These are phyloP conservation scores for Calephelis virginiensis DNA, from an alignment of 1,140 invertebrate species.

Conservation along the genomic window DNA sequence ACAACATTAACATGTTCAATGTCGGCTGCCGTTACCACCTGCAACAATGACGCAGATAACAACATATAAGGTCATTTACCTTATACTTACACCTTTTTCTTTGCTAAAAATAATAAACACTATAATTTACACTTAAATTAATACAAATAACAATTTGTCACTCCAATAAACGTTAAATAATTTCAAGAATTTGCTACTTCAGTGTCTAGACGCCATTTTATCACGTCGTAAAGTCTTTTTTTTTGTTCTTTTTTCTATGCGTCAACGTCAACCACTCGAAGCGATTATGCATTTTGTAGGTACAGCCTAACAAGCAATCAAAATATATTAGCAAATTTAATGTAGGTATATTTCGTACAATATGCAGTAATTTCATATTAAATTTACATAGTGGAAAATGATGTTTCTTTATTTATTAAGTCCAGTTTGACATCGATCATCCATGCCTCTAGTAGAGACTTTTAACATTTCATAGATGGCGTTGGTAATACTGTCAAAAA, in stretches of 20 bases:
- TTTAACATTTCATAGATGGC: not conserved
- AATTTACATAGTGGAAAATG: too few species aligned
- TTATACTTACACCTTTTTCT: constrained; percentile 54
- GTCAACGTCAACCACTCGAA: not conserved
- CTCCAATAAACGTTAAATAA: constrained; percentile 29
- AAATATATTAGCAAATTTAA: not conserved
- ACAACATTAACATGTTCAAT: constrained; percentile 44
- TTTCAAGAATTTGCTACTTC: constrained; percentile 35
- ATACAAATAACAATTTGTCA: constrained; percentile 29
- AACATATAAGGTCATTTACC: constrained; percentile 24
- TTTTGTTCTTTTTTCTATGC: constrained; percentile 30
- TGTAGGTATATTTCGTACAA: too few species aligned
- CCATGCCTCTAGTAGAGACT: too few species aligned
- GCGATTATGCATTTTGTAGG: not conserved
- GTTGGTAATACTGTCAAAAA: not conserved
- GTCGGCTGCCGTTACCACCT: constrained; percentile 61
- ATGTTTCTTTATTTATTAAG: too few species aligned
- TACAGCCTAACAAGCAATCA: not conserved
- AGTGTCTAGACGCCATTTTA: constrained; percentile 67
- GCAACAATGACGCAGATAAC: constrained; percentile 50
- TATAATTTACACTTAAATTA: constrained; percentile 32
- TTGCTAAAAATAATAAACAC: constrained; percentile 26
- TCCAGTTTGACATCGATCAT: too few species aligned
- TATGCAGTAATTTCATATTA: too few species aligned
- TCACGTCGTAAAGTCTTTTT: constrained; percentile 45